Evolutionary conservation across 2,113 vertebrate genomes (phyloP).

Genomic region (Beaufortia kweichowensis): DNA sequence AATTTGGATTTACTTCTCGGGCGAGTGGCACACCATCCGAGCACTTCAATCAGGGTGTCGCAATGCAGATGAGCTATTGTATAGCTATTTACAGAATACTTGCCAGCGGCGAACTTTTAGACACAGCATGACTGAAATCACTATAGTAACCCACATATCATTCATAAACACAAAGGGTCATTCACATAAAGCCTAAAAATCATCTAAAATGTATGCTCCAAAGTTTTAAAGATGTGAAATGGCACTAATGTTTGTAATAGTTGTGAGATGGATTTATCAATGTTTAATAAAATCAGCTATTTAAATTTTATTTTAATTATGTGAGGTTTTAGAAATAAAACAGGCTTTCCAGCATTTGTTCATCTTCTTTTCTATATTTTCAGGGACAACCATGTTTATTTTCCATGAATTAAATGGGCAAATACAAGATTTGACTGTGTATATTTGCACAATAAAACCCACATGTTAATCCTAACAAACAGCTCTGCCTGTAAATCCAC

Average conservation of each 20-base stretch:
- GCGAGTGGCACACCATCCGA: background rate
- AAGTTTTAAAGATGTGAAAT: background rate
- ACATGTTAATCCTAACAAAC: background rate
- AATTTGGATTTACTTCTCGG: background rate
- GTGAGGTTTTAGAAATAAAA: background rate
- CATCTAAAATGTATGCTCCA: background rate
- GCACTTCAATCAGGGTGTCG: constrained; percentile 32
- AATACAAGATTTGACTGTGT: background rate
- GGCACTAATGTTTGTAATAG: too few species aligned
- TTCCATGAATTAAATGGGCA: background rate
- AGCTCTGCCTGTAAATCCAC: constrained; percentile 18
- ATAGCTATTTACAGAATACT: constrained; percentile 42
- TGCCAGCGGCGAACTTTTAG: constrained; percentile 34
- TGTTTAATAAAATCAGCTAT: too few species aligned
- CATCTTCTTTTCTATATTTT: background rate
- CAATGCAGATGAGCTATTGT: constrained; percentile 39
- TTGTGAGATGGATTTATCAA: too few species aligned
- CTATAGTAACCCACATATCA: constrained; percentile 34
- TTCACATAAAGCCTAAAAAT: background rate
- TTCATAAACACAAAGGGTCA: background rate
- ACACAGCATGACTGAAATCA: constrained; percentile 65
- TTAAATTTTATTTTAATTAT: too few species aligned
- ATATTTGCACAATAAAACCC: constrained; percentile 13
- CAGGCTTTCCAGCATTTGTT: background rate
- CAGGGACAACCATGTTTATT: background rate